Base-by-base conservation (phyloP, 2,888 invertebrate species). In the Drosophila paramelanica region DNA sequence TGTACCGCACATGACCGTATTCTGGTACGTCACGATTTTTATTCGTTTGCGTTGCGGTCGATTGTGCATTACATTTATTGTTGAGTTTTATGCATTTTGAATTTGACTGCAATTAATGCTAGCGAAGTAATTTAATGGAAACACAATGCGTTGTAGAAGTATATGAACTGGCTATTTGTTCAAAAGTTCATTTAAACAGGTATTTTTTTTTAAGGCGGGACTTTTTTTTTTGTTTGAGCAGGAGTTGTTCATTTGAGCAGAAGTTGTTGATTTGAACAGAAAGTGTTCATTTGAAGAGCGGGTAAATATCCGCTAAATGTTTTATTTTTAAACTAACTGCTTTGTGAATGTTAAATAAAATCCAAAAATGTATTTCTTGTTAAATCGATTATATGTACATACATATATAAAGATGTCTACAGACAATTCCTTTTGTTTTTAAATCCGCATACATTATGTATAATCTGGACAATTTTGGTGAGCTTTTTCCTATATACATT, bases 21-120 rank as follows among this genome's bases (percentile, higher is more conserved):
- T 38, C 27, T 36, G 33, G 1, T 17, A 13, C 25, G 81, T 75
- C 82, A 88, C 82, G 82, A 82, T 68, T 67, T 82, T 58, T 10
- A 38, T 55, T 47, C 23, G 20, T 10, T 46, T 47, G 20, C 33
- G 42, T 33, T 27, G 36, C 33, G 17, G 27, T 49, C 33, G 42
- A 25, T 43, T 49, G 43, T 65, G 52, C 49, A 68, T 51, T 57
- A 31, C 11, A 52, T 57, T 39, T 39, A 46, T 51, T 75, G 38
- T 38, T 43, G 27, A 50, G 20, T 53, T 53, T 42, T 10, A 45
- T 67, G 55, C 45, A 42, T 52, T 59, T 49, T 53, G 42, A 55
- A 56, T 62, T 50, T 43, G 60, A 42, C 14, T 50, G 41, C 56
- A 64, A 49, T 71, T 53, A 72, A 61, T 57, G 58, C 27, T 36